A percentile compares a stretch with the other conserved stretches of the same genome.
Evolutionary conservation across 2,888 invertebrate species (phyloP).

Genomic region (Eristalis tenax): DNA sequence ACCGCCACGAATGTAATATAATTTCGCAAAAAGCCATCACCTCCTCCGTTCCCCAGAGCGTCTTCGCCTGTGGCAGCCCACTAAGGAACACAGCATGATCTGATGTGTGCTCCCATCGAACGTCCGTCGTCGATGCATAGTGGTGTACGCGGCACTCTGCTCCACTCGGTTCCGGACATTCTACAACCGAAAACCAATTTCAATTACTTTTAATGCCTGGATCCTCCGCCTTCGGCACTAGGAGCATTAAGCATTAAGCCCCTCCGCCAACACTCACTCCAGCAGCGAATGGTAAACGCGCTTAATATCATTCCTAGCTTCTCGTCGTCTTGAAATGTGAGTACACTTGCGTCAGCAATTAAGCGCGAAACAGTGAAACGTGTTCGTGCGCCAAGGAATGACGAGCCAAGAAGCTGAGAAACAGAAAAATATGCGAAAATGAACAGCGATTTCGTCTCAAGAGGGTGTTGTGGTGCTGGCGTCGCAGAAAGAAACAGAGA

Average conservation of each 20-base stretch:
- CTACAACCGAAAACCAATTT: constrained; percentile 67
- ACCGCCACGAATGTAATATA: constrained; percentile 52
- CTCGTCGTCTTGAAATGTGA: constrained; percentile 18
- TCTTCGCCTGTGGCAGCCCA: background rate
- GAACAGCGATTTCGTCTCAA: constrained; percentile 64
- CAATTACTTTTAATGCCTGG: constrained; percentile 67
- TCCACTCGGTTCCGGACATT: background rate
- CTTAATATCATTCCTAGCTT: background rate
- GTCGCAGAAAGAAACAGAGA: constrained; percentile 8
- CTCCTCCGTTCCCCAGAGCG: constrained; percentile 15
- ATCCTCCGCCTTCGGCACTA: constrained; percentile 2
- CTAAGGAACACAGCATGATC: background rate
- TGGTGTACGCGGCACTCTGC: background rate
- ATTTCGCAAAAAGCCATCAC: constrained; percentile 63
- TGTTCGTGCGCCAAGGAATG: constrained; percentile 21
- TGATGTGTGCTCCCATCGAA: background rate
- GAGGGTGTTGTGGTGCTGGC: constrained; percentile 43
- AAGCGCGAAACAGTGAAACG: constrained; percentile 32
- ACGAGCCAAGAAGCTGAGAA: constrained; percentile 6
- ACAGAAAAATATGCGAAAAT: constrained; percentile 18
- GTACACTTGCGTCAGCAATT: constrained; percentile 54
- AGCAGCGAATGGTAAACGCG: background rate
- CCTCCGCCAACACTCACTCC: background rate
- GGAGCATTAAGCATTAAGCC: constrained; percentile 29
- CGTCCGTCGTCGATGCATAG: background rate